Evolutionary conservation across 2,888 invertebrate genomes (phyloP).

Genomic region (Spilarctia lutea): DNA sequence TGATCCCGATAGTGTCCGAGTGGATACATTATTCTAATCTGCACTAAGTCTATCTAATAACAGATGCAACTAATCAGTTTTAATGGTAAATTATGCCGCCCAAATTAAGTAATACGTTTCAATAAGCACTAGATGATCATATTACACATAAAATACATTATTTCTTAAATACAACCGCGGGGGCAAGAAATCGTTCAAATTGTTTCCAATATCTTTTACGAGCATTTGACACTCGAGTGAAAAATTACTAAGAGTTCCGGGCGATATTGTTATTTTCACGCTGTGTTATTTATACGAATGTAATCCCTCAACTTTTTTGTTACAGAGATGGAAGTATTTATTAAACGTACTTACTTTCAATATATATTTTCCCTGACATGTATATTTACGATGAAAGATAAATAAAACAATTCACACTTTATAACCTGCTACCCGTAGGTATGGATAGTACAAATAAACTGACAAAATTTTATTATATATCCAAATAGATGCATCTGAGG

Average conservation of each 20-base stretch:
- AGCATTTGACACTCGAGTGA: conserved; percentile 80
- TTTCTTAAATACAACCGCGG: conserved; percentile 63
- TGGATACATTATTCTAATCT: neutral
- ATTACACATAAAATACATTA: conserved; percentile 63
- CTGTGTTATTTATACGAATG: conserved; percentile 60
- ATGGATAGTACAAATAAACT: conserved; percentile 40
- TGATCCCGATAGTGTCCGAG: neutral
- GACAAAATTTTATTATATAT: conserved; percentile 27
- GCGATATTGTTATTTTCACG: conserved; percentile 72
- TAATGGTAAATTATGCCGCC: conserved; percentile 52
- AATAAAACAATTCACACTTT: neutral
- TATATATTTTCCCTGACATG: conserved; percentile 5
- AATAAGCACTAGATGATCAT: conserved; percentile 64
- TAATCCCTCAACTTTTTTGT: conserved; percentile 50
- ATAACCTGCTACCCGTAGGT: conserved; percentile 25
- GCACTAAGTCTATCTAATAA: neutral
- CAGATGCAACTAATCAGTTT: conserved; percentile 46
- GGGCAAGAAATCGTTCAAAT: conserved; percentile 78
- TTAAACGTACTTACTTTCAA: conserved; percentile 21
- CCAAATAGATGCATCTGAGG: conserved; percentile 13
- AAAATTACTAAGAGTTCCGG: conserved; percentile 73
- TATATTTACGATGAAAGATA: conserved; percentile 12
- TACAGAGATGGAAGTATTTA: conserved; percentile 37
- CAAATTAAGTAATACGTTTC: conserved; percentile 49
- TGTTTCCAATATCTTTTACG: conserved; percentile 83